phyloP scores from a whole-genome alignment of 2,113 vertebrate genomes.

The Perca flavescens region DNA sequence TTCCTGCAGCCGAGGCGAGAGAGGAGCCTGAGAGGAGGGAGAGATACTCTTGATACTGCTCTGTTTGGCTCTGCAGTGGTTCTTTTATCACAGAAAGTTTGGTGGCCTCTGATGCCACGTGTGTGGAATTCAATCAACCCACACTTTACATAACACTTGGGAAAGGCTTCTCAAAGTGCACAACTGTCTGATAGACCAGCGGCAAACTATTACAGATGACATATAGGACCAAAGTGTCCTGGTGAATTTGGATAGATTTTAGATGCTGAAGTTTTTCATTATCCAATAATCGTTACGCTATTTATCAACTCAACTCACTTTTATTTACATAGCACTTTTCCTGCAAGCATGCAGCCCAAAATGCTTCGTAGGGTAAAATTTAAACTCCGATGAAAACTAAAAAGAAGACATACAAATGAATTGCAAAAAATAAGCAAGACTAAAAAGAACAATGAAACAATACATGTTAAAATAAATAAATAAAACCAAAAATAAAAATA shows the following conservation, averaged over 20 bases:
- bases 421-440: too few relatives aligned
- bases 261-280: neutral
- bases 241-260: neutral
- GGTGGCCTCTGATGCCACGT: slow-evolving; percentile 20
- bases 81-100: slow-evolving; percentile 54
- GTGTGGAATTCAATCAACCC: slow-evolving; percentile 49
- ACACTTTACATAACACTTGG: slow-evolving; percentile 2
- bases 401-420: too few relatives aligned
- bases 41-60: slow-evolving; percentile 53
- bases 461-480: too few relatives aligned
- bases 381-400: neutral
- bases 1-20: slow-evolving; percentile 56
- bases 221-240: neutral
- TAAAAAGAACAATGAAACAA: too few relatives aligned
- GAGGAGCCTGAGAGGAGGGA: slow-evolving; percentile 56
- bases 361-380: too few relatives aligned
- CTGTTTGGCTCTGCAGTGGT: slow-evolving; percentile 36
- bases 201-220: neutral
- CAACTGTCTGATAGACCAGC: neutral
- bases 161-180: neutral
- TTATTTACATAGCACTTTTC: too few relatives aligned
- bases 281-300: neutral
- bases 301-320: neutral
- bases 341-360: too few relatives aligned
- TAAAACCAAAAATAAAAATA: too few relatives aligned